Base-by-base conservation (phyloP, 2,797 vertebrate genomes). In the Protonibea diacanthus region DNA sequence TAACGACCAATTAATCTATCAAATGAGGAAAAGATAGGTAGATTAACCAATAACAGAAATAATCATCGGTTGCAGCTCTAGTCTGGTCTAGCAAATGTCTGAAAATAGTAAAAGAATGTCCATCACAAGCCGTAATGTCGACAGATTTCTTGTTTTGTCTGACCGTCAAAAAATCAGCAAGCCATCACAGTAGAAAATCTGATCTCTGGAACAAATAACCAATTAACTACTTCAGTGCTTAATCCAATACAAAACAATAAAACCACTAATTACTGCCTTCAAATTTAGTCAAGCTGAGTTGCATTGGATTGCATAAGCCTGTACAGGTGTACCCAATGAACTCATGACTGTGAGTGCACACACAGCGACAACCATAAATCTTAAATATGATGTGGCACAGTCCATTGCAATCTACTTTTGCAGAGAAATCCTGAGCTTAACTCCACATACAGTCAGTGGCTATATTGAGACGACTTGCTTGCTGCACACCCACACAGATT, bases 401-500 rank as follows among this genome's bases (percentile, higher is more conserved):
- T 63, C 18, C 21, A 58, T 38, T 48, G 8, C 17, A 18, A 65
- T 64, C 4, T 64, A 47, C 17, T 70, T 64, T n/a, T 70, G 66
- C 51, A 69, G 42, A 70, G 23, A 67, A 72, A 23, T 27, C 47
- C 67, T 69, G 71, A 74, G 53, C 25, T 76, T 17, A 78, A 74
- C 63, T 75, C 65, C 76, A 80, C 60, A 71, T 38, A 70, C 69
- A 86, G 63, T 58, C 38, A 48, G 57, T 47, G 67, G 66, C 81
- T 86, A 72, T 77, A 74, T 65, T 53, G 64, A 86, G 88, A 76
- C 61, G 70, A 88, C 81, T 86, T 87, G 33, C 33, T 78, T 81
- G 78, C 78, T 58, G 59, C 70, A 91, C 93, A 80, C 94, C 93
- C 92, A 91, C 92, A 76, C 90, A 93, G 89, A 93, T 91, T 92